Conservation (phyloP, 2,113 vertebrate species). For the Chauna torquata region DNA sequence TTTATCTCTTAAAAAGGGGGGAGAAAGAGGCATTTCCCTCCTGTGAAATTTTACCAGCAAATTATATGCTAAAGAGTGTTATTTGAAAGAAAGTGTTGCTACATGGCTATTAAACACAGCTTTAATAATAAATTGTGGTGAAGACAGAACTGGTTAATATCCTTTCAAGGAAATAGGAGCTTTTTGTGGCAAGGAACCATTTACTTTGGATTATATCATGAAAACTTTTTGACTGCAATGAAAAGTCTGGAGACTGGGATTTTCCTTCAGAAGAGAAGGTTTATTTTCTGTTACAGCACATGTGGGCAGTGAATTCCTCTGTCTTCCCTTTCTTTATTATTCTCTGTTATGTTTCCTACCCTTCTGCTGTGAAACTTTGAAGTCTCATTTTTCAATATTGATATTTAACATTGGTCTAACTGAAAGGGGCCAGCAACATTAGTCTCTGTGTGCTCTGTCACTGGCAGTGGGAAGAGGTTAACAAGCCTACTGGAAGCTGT, state of each 20-base stretch:
- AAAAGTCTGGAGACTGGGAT: slow-evolving; percentile 12
- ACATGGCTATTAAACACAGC: not conserved
- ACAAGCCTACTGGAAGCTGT: not conserved
- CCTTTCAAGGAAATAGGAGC: slow-evolving; percentile 56
- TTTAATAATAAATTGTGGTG: slow-evolving; percentile 54
- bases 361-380: not conserved
- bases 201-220: slow-evolving; percentile 55
- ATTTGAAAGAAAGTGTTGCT: slow-evolving; percentile 9
- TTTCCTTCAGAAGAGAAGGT: slow-evolving; percentile 16
- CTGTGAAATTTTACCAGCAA: slow-evolving; percentile 8
- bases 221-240: not conserved
- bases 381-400: not conserved
- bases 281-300: slow-evolving; percentile 8
- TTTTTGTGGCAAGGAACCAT: slow-evolving; percentile 47
- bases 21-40: not conserved
- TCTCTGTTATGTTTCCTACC: not conserved
- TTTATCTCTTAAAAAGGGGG: not conserved
- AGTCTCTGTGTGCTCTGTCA: not conserved
- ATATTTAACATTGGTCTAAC: not conserved
- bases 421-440: not conserved
- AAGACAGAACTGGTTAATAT: slow-evolving; percentile 49
- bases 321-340: slow-evolving; percentile 14
- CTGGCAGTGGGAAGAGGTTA: slow-evolving; percentile 20
- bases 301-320: slow-evolving; percentile 35
- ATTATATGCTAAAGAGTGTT: not conserved